phyloP scores from a whole-genome alignment of 2,888 invertebrate genomes.

The Siphonodentalium dalli region DNA sequence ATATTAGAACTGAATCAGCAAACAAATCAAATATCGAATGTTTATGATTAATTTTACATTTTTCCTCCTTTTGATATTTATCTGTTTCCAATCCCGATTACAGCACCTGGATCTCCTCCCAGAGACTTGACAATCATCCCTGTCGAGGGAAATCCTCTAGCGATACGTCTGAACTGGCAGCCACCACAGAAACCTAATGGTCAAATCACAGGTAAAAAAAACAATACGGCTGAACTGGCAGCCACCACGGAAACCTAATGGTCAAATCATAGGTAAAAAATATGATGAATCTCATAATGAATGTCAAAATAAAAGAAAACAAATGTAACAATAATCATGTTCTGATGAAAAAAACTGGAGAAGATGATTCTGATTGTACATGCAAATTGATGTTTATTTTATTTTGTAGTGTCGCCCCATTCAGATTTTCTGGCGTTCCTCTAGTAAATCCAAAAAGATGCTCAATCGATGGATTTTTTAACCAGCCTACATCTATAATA shows the following conservation, averaged over 20 bases:
- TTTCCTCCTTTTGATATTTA: neutral
- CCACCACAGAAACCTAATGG: slow-evolving; percentile 89
- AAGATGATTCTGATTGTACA: no score
- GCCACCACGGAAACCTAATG: slow-evolving; percentile 87
- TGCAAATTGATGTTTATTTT: no score
- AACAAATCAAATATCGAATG: neutral
- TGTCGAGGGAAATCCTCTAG: slow-evolving; percentile 73
- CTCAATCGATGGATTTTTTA: no score
- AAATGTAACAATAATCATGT: no score
- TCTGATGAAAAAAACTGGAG: no score
- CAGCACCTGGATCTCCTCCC: slow-evolving; percentile 84
- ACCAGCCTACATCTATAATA: no score
- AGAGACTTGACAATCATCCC: slow-evolving; percentile 81
- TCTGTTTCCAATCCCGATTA: slow-evolving; percentile 12
- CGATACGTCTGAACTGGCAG: slow-evolving; percentile 84
- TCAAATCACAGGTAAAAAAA: slow-evolving; percentile 69
- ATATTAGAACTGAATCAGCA: no score
- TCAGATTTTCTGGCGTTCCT: no score
- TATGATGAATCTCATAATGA: slow-evolving; percentile 45
- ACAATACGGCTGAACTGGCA: slow-evolving; percentile 79
- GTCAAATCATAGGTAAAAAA: slow-evolving; percentile 71
- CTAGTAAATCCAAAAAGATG: no score
- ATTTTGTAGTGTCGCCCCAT: no score
- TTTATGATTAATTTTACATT: neutral
- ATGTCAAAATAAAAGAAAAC: no score